Conservation (phyloP, 2,113 vertebrate species). For the Synchiropus splendidus region DNA sequence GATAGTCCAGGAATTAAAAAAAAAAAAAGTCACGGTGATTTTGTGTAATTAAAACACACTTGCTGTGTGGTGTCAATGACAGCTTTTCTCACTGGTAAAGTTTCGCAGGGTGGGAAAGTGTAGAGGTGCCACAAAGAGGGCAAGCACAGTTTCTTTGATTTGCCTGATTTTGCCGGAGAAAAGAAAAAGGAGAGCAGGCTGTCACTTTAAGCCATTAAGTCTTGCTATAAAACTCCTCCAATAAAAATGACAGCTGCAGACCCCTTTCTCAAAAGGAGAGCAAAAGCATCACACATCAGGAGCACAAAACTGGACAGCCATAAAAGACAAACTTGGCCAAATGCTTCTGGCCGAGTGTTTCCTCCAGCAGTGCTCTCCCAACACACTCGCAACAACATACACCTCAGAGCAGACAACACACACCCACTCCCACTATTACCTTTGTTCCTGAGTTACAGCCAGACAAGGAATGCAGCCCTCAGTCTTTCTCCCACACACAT, state of each 20-base stretch:
- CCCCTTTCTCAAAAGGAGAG: conserved; percentile 61
- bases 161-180: conserved; percentile 25
- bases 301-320: conserved; percentile 62
- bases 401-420: conserved; percentile 21
- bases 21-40: background rate
- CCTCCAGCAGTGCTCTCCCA: conserved; percentile 26
- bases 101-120: conserved; percentile 26
- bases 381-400: conserved; percentile 22
- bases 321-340: conserved; percentile 67
- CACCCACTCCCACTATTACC: conserved; percentile 46
- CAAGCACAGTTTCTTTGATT: conserved; percentile 46
- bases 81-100: conserved; percentile 5
- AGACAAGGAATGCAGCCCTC: conserved; percentile 56
- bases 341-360: conserved; percentile 54
- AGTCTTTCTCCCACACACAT: conserved; percentile 1
- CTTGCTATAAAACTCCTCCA: conserved; percentile 63
- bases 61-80: background rate
- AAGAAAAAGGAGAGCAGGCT: conserved; percentile 32
- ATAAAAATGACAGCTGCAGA: conserved; percentile 75
- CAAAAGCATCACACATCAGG: conserved; percentile 61
- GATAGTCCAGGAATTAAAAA: conserved; percentile 11
- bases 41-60: conserved; percentile 4
- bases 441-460: conserved; percentile 69
- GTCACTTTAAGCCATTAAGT: conserved; percentile 71
- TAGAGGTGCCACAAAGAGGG: conserved; percentile 17